These are phyloP conservation scores for Plagodis dolabraria DNA, from an alignment of 2,888 invertebrate genomes.

Conservation along the genomic window DNA sequence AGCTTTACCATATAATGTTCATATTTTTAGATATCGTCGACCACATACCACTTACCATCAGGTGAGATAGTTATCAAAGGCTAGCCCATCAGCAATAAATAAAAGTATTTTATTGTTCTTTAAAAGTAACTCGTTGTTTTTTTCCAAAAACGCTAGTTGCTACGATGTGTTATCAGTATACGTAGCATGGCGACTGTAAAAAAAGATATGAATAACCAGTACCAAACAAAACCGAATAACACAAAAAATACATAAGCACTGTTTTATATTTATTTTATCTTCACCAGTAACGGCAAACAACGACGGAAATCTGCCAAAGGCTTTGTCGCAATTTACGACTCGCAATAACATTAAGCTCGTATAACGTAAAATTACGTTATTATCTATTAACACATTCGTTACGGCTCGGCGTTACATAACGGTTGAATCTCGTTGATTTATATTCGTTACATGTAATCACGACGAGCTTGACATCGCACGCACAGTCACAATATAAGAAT, in stretches of 20 bases:
- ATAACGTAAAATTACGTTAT: slow-evolving; percentile 17
- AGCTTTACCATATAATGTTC: too few relatives aligned
- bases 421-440: slow-evolving; percentile 10
- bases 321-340: slow-evolving; percentile 19
- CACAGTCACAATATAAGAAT: not conserved
- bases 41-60: too few relatives aligned
- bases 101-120: too few relatives aligned
- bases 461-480: slow-evolving; percentile 1
- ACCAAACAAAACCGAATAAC: too few relatives aligned
- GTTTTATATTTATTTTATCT: slow-evolving; percentile 18
- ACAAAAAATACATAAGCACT: slow-evolving; percentile 4
- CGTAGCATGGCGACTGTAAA: too few relatives aligned
- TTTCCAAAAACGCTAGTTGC: too few relatives aligned
- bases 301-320: slow-evolving; percentile 6
- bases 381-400: slow-evolving; percentile 22
- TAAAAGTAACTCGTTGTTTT: too few relatives aligned
- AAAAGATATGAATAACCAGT: too few relatives aligned
- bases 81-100: too few relatives aligned
- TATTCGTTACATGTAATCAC: slow-evolving; percentile 8
- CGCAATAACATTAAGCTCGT: slow-evolving; percentile 12
- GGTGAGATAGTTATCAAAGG: too few relatives aligned
- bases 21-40: too few relatives aligned
- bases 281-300: slow-evolving; percentile 18
- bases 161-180: too few relatives aligned
- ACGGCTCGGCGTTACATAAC: slow-evolving; percentile 8